Percentiles rank a stretch among this genome's conserved stretches.
Evolutionary conservation across 1,140 invertebrate species (phyloP).

Genomic region (Rhagoletis zephyria): DNA sequence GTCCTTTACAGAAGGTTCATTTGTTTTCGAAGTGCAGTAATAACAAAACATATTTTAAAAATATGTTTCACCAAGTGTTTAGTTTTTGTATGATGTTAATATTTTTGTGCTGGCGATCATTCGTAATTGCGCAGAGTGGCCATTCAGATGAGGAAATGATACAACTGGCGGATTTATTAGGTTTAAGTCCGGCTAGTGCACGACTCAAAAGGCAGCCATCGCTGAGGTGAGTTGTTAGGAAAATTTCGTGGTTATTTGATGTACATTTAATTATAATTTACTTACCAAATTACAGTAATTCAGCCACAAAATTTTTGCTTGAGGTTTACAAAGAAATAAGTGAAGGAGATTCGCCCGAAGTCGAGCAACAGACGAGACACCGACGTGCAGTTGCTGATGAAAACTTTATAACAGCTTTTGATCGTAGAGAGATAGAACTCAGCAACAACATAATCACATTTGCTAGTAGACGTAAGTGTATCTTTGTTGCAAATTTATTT

Average conservation of each 20-base stretch:
- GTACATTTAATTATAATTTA: no score
- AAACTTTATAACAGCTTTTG: slow-evolving; percentile 64
- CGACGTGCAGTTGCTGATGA: slow-evolving; percentile 65
- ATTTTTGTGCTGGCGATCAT: background rate
- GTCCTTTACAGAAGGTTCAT: background rate
- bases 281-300: slow-evolving; percentile 57
- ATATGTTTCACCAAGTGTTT: background rate
- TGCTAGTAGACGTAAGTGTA: slow-evolving; percentile 57
- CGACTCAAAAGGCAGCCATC: slow-evolving; percentile 46
- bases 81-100: background rate
- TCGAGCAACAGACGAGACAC: slow-evolving; percentile 60
- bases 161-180: slow-evolving; percentile 55
- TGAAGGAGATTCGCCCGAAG: slow-evolving; percentile 61
- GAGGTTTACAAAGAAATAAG: slow-evolving; percentile 70
- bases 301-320: slow-evolving; percentile 68
- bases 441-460: slow-evolving; percentile 70
- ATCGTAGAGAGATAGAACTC: slow-evolving; percentile 66
- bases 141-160: background rate
- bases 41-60: background rate
- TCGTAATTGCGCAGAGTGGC: background rate
- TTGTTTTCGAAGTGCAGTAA: background rate
- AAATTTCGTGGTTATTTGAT: no score
- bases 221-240: background rate
- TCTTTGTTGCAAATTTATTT: no score
- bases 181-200: slow-evolving; percentile 19